Conservation (phyloP, 2,888 invertebrate species). For the Acleris cristana region DNA sequence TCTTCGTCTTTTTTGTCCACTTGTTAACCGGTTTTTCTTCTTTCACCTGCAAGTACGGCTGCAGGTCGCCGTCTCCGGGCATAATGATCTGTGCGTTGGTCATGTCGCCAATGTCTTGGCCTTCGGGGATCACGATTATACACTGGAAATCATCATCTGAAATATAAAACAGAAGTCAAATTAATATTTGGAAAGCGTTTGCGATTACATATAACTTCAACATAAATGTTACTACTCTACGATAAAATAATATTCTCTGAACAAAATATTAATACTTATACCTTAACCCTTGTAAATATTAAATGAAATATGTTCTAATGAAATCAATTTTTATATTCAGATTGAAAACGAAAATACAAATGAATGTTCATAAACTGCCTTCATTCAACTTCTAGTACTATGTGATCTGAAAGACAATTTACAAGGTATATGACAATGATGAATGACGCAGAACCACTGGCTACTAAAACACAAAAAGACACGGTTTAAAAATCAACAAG, state of each 20-base stretch:
- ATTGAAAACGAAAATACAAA: slow-evolving; percentile 12
- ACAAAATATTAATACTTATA: slow-evolving; percentile 24
- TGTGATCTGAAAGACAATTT: slow-evolving; percentile 35
- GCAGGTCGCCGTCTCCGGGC: slow-evolving; percentile 40
- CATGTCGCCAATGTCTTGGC: slow-evolving; percentile 56
- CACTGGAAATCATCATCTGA: slow-evolving; percentile 77
- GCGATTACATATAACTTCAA: slow-evolving; percentile 2
- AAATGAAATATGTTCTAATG: slow-evolving; percentile 24
- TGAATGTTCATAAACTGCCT: slow-evolving; percentile 13
- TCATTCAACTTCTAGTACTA: slow-evolving; percentile 35
- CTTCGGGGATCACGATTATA: slow-evolving; percentile 76
- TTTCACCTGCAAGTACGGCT: slow-evolving; percentile 24
- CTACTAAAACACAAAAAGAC: background rate
- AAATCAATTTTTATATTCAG: slow-evolving; percentile 25
- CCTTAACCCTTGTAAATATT: slow-evolving; percentile 19
- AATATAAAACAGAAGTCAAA: slow-evolving; percentile 39
- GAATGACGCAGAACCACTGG: slow-evolving; percentile 4
- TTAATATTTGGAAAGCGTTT: background rate
- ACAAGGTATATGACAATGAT: slow-evolving; percentile 26
- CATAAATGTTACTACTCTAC: slow-evolving; percentile 23
- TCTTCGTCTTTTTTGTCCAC: slow-evolving; percentile 68
- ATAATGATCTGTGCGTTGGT: slow-evolving; percentile 56
- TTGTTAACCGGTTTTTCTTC: slow-evolving; percentile 45
- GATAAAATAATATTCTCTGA: background rate
- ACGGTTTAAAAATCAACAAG: too few species aligned